Evolutionary conservation across 2,113 vertebrate genomes (phyloP).

Genomic region (Poeciliopsis retropinna): DNA sequence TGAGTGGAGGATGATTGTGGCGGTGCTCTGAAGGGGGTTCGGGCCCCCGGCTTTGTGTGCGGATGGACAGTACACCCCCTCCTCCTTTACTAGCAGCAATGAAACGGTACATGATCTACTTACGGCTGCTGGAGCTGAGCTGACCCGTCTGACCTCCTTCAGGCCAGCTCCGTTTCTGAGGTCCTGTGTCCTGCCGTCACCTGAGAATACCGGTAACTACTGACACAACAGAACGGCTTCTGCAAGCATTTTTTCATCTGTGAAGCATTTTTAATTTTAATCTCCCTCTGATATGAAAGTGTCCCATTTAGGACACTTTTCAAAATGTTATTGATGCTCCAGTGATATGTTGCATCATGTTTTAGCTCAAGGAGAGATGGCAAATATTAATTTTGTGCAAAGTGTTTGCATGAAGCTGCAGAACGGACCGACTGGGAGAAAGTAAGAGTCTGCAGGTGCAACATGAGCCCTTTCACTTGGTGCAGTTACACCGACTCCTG

Average conservation of each 20-base stretch:
- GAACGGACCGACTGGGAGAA: slow-evolving; percentile 2
- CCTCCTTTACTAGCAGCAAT: slow-evolving; percentile 34
- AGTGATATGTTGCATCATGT: neutral
- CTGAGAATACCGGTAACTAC: slow-evolving; percentile 49
- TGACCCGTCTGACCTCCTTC: slow-evolving; percentile 59
- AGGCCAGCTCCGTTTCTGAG: slow-evolving; percentile 71
- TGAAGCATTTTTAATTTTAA: neutral
- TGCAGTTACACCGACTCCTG: slow-evolving; percentile 7
- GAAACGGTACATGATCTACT: slow-evolving; percentile 63
- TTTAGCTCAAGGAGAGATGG: neutral
- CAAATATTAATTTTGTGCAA: neutral
- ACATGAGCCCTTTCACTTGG: slow-evolving; percentile 39
- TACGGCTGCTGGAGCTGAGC: slow-evolving; percentile 36
- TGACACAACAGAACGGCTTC: neutral
- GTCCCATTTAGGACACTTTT: neutral
- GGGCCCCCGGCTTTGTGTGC: slow-evolving; percentile 52
- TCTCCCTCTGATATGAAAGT: too few relatives aligned
- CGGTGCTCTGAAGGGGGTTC: slow-evolving; percentile 55
- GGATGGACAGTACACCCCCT: slow-evolving; percentile 38
- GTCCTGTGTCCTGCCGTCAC: slow-evolving; percentile 64
- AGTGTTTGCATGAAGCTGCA: slow-evolving; percentile 1
- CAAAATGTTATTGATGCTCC: neutral
- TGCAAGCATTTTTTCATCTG: neutral
- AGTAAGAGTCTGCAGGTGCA: slow-evolving; percentile 29
- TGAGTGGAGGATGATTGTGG: slow-evolving; percentile 27